Base-by-base conservation (phyloP, 1,140 invertebrate genomes). In the Cyrtorhinus lividipennis region DNA sequence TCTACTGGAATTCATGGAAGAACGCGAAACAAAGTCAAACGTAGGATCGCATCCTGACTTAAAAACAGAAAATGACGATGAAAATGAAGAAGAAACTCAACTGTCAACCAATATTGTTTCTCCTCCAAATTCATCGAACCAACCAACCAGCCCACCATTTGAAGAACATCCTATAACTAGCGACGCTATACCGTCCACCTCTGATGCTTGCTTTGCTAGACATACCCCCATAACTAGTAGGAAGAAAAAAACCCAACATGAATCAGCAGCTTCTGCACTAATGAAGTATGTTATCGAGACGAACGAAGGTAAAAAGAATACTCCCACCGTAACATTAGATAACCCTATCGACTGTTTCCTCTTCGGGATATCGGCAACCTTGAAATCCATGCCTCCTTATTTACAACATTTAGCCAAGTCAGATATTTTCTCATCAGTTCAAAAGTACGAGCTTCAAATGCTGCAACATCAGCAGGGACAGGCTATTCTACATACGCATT, bases 281-380 rank as follows among this genome's bases (percentile, higher is more conserved):
- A 61, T 61, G 59, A 61, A 61, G 30, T 61, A 61, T 30, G 24
- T 61, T 18, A 24, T 61, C 44, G 59, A 61, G 13, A 61, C 27
- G 44, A 61, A 61, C 13, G 59, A 61, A 30, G 30, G 30, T 15
- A 38, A 15, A 38, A 61, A 8, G 44, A 23, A n/a, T 61, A 3
- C 59, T 38, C 53, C 59, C 62, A 63, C 25, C 53, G 56, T 56
- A 56, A 8, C 62, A 58, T 63, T 63, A 27, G 62, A 61, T 23
- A 61, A 61, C 59, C 59, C 59, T 18, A 61, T 61, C 59, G 59
- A 61, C 59, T 61, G 59, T 61, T 61, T 61, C 59, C 59, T 61
- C 25, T 61, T 61, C 24, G 59, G 59, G 59, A 61, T 61, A 61
- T 61, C 59, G 59, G 27, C 59, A 38, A 30, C 59, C 44, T 61